Percentiles rank a stretch among this genome's conserved stretches.
Evolutionary conservation across 2,113 vertebrate species (phyloP).

Genomic region (Aptenodytes forsteri): DNA sequence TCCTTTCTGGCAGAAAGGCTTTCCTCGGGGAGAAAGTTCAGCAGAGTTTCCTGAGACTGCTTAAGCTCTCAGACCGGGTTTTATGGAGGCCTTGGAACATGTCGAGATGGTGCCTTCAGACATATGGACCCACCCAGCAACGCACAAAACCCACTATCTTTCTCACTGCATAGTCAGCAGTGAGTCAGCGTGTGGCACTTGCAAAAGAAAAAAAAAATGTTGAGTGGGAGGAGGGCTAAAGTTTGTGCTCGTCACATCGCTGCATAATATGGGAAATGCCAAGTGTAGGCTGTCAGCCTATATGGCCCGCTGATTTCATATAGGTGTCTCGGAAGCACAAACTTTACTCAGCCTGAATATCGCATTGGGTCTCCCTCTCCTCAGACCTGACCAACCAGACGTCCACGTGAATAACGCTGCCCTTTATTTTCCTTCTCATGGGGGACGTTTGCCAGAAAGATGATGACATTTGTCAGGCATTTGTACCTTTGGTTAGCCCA

Average conservation of each 20-base stretch:
- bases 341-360: background rate
- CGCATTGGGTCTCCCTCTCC: background rate
- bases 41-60: background rate
- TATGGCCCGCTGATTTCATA: background rate
- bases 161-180: background rate
- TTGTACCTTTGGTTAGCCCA: background rate
- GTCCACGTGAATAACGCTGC: background rate
- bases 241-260: background rate
- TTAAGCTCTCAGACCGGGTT: background rate
- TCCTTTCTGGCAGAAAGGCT: background rate
- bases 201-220: background rate
- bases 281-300: background rate
- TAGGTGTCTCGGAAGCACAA: background rate
- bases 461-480: background rate
- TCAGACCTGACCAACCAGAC: background rate
- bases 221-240: background rate
- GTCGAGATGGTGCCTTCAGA: background rate
- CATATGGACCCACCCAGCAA: background rate
- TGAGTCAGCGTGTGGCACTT: background rate
- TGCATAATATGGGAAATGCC: background rate
- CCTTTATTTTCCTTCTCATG: background rate
- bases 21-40: background rate
- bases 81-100: background rate
- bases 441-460: background rate
- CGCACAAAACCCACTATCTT: background rate